Evolutionary conservation across 2,113 vertebrate genomes (phyloP).

Genomic region (Craseonycteris thonglongyai): DNA sequence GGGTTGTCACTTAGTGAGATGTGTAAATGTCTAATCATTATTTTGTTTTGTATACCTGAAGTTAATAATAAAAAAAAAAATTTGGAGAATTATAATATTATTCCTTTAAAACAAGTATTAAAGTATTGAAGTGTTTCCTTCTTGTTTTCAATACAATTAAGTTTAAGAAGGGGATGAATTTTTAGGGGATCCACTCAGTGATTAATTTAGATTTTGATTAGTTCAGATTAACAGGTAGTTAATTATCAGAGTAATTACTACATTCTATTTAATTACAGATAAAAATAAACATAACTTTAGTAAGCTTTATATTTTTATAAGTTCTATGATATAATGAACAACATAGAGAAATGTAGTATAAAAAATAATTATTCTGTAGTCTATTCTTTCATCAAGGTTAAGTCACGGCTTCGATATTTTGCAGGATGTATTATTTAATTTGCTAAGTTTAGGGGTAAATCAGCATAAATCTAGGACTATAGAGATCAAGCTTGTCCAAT

Average conservation of each 20-base stretch:
- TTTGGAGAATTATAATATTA: background rate
- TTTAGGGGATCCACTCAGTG: background rate
- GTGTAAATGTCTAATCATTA: too few species aligned
- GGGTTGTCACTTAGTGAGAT: too few species aligned
- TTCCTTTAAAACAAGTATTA: background rate
- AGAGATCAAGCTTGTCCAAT: background rate
- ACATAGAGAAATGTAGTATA: background rate
- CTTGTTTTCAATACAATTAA: background rate
- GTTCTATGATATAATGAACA: background rate
- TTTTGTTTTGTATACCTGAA: too few species aligned
- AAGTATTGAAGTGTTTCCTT: background rate
- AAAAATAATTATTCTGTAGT: background rate
- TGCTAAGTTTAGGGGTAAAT: background rate
- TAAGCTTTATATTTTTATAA: background rate
- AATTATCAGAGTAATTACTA: background rate
- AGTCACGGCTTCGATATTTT: background rate
- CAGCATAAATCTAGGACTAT: background rate
- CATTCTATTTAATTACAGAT: background rate
- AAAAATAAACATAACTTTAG: constrained; percentile 2
- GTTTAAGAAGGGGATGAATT: background rate
- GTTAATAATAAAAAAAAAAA: too few species aligned
- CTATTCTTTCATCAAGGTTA: background rate
- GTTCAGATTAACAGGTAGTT: background rate
- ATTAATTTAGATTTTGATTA: background rate
- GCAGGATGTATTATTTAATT: background rate